Evolutionary conservation across 2,113 vertebrate species (phyloP).

Genomic region (Rhinogobius similis): DNA sequence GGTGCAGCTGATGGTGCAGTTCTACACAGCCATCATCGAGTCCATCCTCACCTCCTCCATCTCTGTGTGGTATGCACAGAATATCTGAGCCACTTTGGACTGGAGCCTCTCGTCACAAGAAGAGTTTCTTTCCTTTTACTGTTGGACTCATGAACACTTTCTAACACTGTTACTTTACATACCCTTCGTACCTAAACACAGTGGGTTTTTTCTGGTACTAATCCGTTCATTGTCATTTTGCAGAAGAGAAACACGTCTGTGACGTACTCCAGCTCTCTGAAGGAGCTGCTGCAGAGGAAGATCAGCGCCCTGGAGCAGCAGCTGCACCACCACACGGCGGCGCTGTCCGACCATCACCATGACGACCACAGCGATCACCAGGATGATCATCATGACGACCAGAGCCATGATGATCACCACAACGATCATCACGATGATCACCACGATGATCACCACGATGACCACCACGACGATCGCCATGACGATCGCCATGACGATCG

Average conservation of each 20-base stretch:
- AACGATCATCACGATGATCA: background rate
- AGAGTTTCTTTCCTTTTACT: no score
- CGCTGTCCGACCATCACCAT: constrained; percentile 37
- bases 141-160: no score
- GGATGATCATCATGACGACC: background rate
- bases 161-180: no score
- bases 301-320: constrained; percentile 80
- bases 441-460: constrained; percentile 22
- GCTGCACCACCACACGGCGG: constrained; percentile 60
- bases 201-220: no score
- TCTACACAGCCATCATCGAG: no score
- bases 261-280: constrained; percentile 78
- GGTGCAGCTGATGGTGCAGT: no score
- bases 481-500: constrained; percentile 14
- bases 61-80: no score
- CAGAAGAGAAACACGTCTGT: constrained; percentile 80
- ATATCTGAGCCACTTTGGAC: no score
- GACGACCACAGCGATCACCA: background rate
- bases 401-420: background rate
- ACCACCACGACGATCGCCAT: constrained; percentile 30
- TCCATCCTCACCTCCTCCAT: no score
- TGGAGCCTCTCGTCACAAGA: no score
- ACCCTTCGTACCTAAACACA: no score
- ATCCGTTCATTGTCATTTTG: constrained; percentile 22
- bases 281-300: constrained; percentile 82